Base-by-base conservation (phyloP, 1,140 invertebrate species). In the Neelides sp. region DNA sequence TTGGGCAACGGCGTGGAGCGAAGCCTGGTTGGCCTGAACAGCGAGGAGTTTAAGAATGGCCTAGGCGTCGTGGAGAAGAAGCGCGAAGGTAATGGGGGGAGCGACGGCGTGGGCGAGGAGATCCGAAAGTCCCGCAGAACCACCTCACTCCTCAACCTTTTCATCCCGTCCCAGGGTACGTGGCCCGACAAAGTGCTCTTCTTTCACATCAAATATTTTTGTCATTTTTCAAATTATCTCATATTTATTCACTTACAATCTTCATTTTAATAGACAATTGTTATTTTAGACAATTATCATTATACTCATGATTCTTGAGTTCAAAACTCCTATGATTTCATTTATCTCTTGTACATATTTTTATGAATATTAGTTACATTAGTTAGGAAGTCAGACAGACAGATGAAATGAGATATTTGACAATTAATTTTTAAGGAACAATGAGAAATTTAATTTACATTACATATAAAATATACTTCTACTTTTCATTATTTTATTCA, bases 121-220 rank as follows among this genome's bases (percentile, higher is more conserved):
- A 61, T 65, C 72, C 85, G 85, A 78, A 76, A 82, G 71, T 87
- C 83, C 69, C 81, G 85, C 70, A 82, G 86, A 74, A 87, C 87
- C 71, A 89, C 85, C 69, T 90, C 86, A 69, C 78, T 91, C 67
- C 78, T 90, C 70, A 90, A 91, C 78, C 77, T 90, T 72, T 91
- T 90, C 77, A 86, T 87, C 75, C 85, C 85, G 73, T 86, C 85
- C 73, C 84, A 87, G 79, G 85, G 84, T 80, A 88, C 66, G 73
- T 75, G 61, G 68, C 68, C 47, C 35, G 40, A 43, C 40, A 48
- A 28, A 17, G 50, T 44, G 50, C 50, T 48, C 46, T 39, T 42
- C 35, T 50, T 50, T 42, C 15, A 24, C 28, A 37, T 8, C n/a
- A 34, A 34, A 10, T 12, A 19, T 10, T 7, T 40, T 8, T 10